phyloP scores from a whole-genome alignment of 2,113 vertebrate genomes.

The Anthoscopus minutus region DNA sequence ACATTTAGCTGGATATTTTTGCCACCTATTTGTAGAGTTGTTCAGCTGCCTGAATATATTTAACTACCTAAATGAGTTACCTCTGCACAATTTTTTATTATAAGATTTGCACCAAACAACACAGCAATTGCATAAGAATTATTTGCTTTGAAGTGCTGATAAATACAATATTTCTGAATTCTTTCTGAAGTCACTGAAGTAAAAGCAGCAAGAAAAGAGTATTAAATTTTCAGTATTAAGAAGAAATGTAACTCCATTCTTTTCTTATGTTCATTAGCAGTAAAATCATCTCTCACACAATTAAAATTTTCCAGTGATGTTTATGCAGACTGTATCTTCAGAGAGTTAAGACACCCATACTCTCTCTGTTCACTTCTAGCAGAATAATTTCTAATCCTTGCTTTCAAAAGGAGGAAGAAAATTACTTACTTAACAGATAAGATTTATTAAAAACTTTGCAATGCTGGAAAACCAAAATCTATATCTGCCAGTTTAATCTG shows the following conservation, averaged over 20 bases:
- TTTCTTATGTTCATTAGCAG: neutral
- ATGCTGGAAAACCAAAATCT: neutral
- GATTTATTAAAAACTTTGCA: neutral
- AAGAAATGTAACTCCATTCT: neutral
- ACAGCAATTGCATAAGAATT: neutral
- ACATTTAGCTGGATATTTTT: neutral
- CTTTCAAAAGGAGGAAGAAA: neutral
- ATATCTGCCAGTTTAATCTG: neutral
- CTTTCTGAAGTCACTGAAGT: neutral
- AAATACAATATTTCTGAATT: neutral
- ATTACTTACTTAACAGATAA: neutral
- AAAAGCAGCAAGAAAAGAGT: neutral
- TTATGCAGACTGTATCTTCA: neutral
- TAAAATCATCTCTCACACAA: neutral
- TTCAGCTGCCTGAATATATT: neutral
- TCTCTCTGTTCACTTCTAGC: neutral
- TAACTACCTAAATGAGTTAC: neutral
- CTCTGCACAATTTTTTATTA: neutral
- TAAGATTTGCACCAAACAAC: neutral
- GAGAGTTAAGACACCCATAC: neutral
- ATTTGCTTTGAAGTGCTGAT: neutral
- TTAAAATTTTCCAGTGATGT: neutral
- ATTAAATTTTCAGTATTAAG: neutral
- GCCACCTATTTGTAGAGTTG: neutral
- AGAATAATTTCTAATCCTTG: neutral